These are phyloP conservation scores for Apotomis capreana DNA, from an alignment of 2,888 invertebrate species.

Conservation along the genomic window DNA sequence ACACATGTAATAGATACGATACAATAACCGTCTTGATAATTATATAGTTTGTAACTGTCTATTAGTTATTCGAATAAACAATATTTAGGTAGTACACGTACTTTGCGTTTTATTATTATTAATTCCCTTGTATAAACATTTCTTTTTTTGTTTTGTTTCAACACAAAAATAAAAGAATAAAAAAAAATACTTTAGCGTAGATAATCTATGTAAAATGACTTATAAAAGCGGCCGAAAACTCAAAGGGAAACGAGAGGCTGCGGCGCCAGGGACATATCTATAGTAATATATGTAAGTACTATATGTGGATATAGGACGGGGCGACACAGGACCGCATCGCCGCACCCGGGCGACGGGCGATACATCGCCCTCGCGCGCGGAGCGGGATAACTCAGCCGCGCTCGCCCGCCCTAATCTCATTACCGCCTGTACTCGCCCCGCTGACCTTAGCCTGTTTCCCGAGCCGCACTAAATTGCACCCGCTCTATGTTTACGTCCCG, in stretches of 20 bases:
- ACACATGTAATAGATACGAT: too few species aligned
- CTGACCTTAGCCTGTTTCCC: conserved; percentile 65
- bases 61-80: too few species aligned
- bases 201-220: conserved; percentile 1
- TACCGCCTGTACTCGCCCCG: conserved; percentile 61
- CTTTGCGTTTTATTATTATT: not conserved
- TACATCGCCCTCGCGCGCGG: conserved; percentile 47
- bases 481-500: conserved; percentile 38
- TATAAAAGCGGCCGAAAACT: conserved; percentile 24
- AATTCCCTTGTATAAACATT: not conserved
- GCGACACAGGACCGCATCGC: conserved; percentile 47
- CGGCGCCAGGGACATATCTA: not conserved
- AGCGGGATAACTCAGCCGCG: conserved; percentile 45
- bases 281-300: not conserved
- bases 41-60: too few species aligned
- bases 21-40: too few species aligned
- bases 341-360: conserved; percentile 44
- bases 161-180: conserved; percentile 2
- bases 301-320: conserved; percentile 29
- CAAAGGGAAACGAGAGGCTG: conserved; percentile 23
- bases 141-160: not conserved
- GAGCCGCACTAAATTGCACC: conserved; percentile 54
- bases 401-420: conserved; percentile 65
- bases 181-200: not conserved
- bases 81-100: too few species aligned